Conservation (phyloP, 2,113 vertebrate genomes). For the Arothron firmamentum region DNA sequence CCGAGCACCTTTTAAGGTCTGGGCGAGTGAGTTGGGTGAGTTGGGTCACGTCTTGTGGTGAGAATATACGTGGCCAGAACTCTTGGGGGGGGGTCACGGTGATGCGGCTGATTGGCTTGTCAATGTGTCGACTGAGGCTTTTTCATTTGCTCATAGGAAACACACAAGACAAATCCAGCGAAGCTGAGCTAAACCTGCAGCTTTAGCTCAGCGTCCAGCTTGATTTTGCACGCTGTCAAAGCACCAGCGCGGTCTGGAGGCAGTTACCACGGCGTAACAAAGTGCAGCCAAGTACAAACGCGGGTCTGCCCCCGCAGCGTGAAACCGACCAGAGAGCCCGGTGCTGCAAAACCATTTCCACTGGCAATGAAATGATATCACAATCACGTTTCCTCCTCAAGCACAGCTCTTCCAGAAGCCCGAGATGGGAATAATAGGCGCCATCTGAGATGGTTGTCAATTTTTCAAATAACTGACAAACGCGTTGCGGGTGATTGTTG, state of each 20-base stretch:
- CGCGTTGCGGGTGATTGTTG: constrained; percentile 54
- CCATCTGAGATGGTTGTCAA: constrained; percentile 57
- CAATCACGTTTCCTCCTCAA: constrained; percentile 37
- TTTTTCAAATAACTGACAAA: constrained; percentile 66
- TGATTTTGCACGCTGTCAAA: too few species aligned
- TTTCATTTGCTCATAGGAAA: neutral
- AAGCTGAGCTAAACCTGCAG: neutral
- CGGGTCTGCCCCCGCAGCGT: constrained; percentile 16
- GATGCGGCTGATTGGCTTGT: too few species aligned
- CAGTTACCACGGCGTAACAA: neutral
- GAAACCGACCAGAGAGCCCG: constrained; percentile 5
- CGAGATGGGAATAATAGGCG: constrained; percentile 56
- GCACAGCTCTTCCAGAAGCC: constrained; percentile 51
- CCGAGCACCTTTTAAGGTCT: too few species aligned
- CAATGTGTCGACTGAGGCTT: too few species aligned
- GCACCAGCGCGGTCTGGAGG: constrained; percentile 13
- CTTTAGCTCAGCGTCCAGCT: neutral
- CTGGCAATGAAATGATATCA: constrained; percentile 27
- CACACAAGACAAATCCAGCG: neutral
- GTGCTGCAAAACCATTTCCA: constrained; percentile 2
- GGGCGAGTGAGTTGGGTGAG: too few species aligned
- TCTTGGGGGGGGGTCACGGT: too few species aligned
- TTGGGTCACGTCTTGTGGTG: too few species aligned
- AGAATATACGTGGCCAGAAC: too few species aligned
- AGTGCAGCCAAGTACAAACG: constrained; percentile 12